These are phyloP conservation scores for Carollia perspicillata DNA, from an alignment of 2,113 vertebrate genomes.

Conservation along the genomic window DNA sequence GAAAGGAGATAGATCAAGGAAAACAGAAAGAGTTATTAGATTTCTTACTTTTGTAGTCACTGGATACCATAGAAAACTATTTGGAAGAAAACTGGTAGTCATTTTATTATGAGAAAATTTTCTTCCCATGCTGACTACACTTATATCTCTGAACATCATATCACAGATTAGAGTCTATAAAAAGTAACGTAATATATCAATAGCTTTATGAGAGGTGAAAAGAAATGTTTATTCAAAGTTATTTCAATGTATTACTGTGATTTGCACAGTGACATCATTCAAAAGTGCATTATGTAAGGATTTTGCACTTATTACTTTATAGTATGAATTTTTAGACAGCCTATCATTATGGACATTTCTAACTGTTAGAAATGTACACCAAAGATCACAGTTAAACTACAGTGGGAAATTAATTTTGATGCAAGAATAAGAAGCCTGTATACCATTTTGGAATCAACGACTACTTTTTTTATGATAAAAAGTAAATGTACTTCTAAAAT, in stretches of 20 bases:
- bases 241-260: constrained; percentile 26
- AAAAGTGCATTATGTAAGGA: constrained; percentile 1
- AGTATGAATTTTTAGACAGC: neutral
- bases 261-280: constrained; percentile 11
- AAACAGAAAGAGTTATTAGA: neutral
- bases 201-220: neutral
- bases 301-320: constrained; percentile 10
- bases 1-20: neutral
- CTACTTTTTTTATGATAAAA: constrained; percentile 25
- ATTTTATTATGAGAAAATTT: neutral
- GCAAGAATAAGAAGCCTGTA: neutral
- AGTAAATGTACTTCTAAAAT: neutral
- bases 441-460: neutral
- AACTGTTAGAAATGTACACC: neutral
- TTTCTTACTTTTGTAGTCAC: neutral
- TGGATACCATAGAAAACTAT: neutral
- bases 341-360: constrained; percentile 2
- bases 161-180: neutral
- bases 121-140: neutral
- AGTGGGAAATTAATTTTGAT: neutral
- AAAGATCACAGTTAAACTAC: constrained; percentile 8
- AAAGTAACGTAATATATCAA: neutral
- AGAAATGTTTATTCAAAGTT: constrained; percentile 26
- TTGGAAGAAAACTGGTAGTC: neutral
- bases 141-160: neutral